Percentiles rank a stretch among this genome's conserved stretches.
Conservation (phyloP, 2,888 invertebrate genomes). For the Helleia helle region DNA sequence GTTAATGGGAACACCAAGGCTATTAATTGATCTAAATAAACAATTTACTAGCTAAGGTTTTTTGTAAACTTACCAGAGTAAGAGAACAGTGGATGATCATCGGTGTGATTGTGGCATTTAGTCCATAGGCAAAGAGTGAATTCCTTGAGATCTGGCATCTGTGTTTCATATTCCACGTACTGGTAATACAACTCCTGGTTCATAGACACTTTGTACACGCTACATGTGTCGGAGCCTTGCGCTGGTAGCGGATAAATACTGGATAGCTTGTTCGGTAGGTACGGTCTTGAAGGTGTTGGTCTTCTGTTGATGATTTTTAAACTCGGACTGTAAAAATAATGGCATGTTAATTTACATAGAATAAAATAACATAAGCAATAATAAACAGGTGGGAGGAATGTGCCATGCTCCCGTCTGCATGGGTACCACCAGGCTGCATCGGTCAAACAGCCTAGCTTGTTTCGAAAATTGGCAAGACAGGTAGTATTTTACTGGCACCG, state of each 20-base stretch:
- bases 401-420: too few relatives aligned
- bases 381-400: too few relatives aligned
- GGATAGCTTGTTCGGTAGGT: slow-evolving; percentile 34
- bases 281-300: slow-evolving; percentile 26
- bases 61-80: slow-evolving; percentile 82
- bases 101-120: slow-evolving; percentile 86
- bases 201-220: slow-evolving; percentile 80
- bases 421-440: too few relatives aligned
- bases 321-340: slow-evolving; percentile 33
- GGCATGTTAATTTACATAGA: neutral
- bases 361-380: too few relatives aligned
- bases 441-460: too few relatives aligned
- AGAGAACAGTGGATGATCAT: slow-evolving; percentile 87
- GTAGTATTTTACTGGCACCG: too few relatives aligned
- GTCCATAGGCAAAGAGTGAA: slow-evolving; percentile 89
- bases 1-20: too few relatives aligned
- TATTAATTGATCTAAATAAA: too few relatives aligned
- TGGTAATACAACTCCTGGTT: slow-evolving; percentile 80
- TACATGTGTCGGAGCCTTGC: slow-evolving; percentile 70
- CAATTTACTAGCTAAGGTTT: too few relatives aligned
- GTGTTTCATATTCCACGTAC: slow-evolving; percentile 82
- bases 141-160: slow-evolving; percentile 84
- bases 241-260: slow-evolving; percentile 25
- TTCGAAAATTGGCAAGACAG: too few relatives aligned
- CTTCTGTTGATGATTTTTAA: slow-evolving; percentile 52